Conservation (phyloP, 2,113 vertebrate genomes). For the Tachysurus vachellii region DNA sequence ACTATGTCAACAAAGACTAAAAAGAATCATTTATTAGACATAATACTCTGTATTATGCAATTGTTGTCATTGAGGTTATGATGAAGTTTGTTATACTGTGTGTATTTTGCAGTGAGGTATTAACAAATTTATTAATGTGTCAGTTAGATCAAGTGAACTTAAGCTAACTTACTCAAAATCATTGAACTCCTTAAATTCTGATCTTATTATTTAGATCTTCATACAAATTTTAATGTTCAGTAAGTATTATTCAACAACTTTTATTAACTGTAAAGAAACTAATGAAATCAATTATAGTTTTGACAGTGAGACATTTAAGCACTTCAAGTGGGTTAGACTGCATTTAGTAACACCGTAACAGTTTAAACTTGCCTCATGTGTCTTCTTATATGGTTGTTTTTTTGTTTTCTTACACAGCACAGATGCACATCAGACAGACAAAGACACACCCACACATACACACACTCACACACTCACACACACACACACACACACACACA, state of each 20-base stretch:
- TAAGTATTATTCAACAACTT: neutral
- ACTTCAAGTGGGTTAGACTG: neutral
- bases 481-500: constrained; percentile 41
- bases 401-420: neutral
- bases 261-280: neutral
- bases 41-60: neutral
- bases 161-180: neutral
- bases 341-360: neutral
- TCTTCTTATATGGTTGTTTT: constrained; percentile 29
- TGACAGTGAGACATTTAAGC: neutral
- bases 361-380: constrained; percentile 19
- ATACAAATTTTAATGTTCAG: neutral
- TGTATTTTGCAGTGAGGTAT: neutral
- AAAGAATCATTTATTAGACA: constrained; percentile 6
- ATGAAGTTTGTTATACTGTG: neutral
- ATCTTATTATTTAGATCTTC: neutral
- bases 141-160: neutral
- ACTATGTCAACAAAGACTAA: neutral
- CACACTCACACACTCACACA: constrained; percentile 44
- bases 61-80: neutral
- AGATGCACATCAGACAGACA: constrained; percentile 31
- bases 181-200: neutral
- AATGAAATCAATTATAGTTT: neutral
- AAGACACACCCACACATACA: constrained; percentile 36
- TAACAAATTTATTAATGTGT: neutral